Conservation (phyloP, 2,113 vertebrate species). For the Nothoprocta perdicaria region DNA sequence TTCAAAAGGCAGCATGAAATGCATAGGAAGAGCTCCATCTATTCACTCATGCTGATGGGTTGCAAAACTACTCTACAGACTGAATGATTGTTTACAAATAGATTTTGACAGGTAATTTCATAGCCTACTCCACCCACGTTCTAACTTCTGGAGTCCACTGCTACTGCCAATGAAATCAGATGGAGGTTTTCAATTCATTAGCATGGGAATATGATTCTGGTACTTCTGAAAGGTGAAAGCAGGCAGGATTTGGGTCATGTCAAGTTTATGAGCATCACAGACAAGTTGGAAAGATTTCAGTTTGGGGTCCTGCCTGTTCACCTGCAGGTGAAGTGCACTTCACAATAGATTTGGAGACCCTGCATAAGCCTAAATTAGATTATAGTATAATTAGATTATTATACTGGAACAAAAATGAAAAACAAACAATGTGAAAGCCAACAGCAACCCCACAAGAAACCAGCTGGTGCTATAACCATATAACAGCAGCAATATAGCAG, state of each 20-base stretch:
- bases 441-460: not conserved
- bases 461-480: not conserved
- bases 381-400: not conserved
- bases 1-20: not conserved
- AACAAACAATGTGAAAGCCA: not conserved
- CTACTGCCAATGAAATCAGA: not conserved
- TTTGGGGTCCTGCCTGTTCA: not conserved
- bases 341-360: not conserved
- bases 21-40: not conserved
- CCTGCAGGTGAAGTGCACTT: not conserved
- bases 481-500: not conserved
- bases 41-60: slow-evolving; percentile 12
- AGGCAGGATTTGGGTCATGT: not conserved
- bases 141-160: not conserved
- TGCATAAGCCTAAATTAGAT: not conserved
- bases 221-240: not conserved
- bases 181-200: not conserved
- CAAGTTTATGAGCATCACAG: not conserved
- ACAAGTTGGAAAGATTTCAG: not conserved
- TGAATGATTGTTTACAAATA: slow-evolving; percentile 42
- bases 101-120: slow-evolving; percentile 38
- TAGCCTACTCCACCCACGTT: not conserved
- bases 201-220: not conserved
- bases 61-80: slow-evolving; percentile 2
- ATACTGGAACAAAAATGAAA: not conserved